Evolutionary conservation across 2,797 vertebrate genomes (phyloP).

Genomic region (Eospalax fontanierii): DNA sequence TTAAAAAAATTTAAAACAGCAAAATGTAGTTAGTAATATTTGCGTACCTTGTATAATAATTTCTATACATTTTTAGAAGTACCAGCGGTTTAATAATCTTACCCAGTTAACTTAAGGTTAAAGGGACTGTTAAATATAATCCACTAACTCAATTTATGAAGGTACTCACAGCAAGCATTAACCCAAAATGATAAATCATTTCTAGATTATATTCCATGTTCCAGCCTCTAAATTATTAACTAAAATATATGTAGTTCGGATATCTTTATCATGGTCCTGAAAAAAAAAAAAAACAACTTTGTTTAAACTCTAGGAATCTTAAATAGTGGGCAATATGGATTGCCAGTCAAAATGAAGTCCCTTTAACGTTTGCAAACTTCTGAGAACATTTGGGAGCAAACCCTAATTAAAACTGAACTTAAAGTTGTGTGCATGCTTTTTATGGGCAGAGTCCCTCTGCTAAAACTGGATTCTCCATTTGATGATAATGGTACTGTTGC

Average conservation of each 20-base stretch:
- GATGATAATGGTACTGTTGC: slow-evolving; percentile 91
- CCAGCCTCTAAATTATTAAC: slow-evolving; percentile 96
- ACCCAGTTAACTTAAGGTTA: slow-evolving; percentile 99
- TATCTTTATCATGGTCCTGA: slow-evolving; percentile 93
- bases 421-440: slow-evolving; percentile 98
- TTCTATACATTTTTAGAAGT: slow-evolving; percentile 95
- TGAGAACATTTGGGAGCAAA: slow-evolving; percentile 94
- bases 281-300: slow-evolving; percentile 89
- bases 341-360: slow-evolving; percentile 98
- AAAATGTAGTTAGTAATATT: slow-evolving; percentile 97
- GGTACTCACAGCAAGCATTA: slow-evolving; percentile 95
- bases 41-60: slow-evolving; percentile 97
- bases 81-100: slow-evolving; percentile 96
- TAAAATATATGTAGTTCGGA: slow-evolving; percentile 94
- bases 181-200: slow-evolving; percentile 97
- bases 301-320: slow-evolving; percentile 96
- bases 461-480: slow-evolving; percentile 90
- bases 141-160: slow-evolving; percentile 96
- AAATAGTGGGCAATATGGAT: slow-evolving; percentile 97
- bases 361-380: slow-evolving; percentile 99
- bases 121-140: slow-evolving; percentile 99
- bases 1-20: slow-evolving; percentile 96
- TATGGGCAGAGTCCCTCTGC: slow-evolving; percentile 92
- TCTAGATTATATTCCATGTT: slow-evolving; percentile 94
- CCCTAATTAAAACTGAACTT: slow-evolving; percentile 92